Conservation (phyloP, 2,888 invertebrate genomes). For the Portevinia maculata region DNA sequence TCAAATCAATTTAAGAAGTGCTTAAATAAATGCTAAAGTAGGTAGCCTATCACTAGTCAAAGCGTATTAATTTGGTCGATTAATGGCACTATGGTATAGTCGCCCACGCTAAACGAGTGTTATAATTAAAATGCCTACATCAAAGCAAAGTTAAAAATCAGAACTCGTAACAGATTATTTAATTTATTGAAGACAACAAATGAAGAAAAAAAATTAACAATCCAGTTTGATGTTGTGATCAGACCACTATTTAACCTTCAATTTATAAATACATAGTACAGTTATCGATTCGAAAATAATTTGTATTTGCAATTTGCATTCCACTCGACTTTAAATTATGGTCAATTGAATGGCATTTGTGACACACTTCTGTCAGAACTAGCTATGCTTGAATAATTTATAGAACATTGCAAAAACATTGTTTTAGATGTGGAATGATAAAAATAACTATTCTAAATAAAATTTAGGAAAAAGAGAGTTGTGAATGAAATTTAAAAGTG, state of each 20-base stretch:
- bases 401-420: background rate
- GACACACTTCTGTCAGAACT: constrained; percentile 6
- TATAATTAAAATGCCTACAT: background rate
- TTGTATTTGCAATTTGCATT: constrained; percentile 20
- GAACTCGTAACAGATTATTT: constrained; percentile 8
- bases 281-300: constrained; percentile 1
- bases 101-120: background rate
- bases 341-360: constrained; percentile 3
- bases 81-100: too few relatives aligned
- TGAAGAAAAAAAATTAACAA: constrained; percentile 13
- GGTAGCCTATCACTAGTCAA: too few relatives aligned
- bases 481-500: constrained; percentile 7
- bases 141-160: background rate
- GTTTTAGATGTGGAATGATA: background rate
- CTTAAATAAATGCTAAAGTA: too few relatives aligned
- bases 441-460: background rate
- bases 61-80: too few relatives aligned
- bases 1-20: too few relatives aligned
- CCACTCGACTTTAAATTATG: constrained; percentile 5
- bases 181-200: constrained; percentile 15
- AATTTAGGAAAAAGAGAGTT: background rate
- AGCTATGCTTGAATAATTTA: background rate
- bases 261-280: constrained; percentile 27
- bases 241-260: constrained; percentile 16
- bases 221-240: background rate